Evolutionary conservation across 1,140 invertebrate species (phyloP), one percentile per base, ranked within the genome.

Genomic region (Pseudomyrmex pallidus): DNA sequence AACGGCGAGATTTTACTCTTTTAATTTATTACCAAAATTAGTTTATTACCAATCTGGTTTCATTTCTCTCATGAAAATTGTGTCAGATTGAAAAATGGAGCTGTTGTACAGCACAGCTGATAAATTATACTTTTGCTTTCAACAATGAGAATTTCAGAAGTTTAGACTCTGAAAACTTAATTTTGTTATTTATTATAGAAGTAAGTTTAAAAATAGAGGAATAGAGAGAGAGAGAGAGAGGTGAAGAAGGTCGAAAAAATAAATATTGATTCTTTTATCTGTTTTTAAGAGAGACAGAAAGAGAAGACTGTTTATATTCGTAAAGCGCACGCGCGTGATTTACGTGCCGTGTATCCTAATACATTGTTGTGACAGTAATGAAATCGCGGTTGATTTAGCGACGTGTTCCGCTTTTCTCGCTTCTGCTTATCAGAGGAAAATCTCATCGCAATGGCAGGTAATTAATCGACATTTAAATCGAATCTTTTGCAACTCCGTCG

Each of bases 321-420:
- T 64, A 52, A 52, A 22, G 52, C 50, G 46, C n/a, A n/a, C 25
- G 46, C 59, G 25, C 61, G 15, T 74, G 48, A 76, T 35, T 76
- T 59, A 63, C 46, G 59, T 61, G 72, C 61, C 17, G 20, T n/a
- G 44, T 74, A 76, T 76, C 10, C 25, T 64, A 76, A 76, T 76
- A 63, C 8, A 25, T 63, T 61, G 25, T 52, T 76, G 48, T 52
- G 12, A 64, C n/a, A 54, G 48, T 20, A 20, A 76, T 35, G 59
- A 76, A 76, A 64, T 44, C 8, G n/a, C 10, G 15, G 9, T 59
- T 46, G 15, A 22, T 50, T 63, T n/a, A 25, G 44, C 10, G 22
- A 63, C 46, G 44, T 22, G 22, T 74, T 48, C 46, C 48, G 61
- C 25, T 76, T 64, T 76, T 76, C 61, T 76, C 48, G 12, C 25